Evolutionary conservation across 2,888 invertebrate genomes (phyloP).

Genomic region (Lampropteryx suffumata): DNA sequence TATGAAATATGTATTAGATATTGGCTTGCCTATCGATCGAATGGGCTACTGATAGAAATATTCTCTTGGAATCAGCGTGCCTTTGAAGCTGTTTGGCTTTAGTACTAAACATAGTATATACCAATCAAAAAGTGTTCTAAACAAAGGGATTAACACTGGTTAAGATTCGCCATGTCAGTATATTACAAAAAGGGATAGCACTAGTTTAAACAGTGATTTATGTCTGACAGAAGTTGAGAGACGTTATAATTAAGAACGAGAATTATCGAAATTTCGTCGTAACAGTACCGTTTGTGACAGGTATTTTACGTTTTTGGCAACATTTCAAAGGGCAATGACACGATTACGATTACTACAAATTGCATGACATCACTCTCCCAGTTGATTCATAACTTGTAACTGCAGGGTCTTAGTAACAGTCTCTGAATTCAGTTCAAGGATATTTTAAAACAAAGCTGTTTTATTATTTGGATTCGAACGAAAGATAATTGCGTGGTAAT

Average conservation of each 20-base stretch:
- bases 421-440: conserved; percentile 32
- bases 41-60: not conserved
- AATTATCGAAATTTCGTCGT: no score
- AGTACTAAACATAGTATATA: not conserved
- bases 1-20: conserved; percentile 10
- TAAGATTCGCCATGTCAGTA: no score
- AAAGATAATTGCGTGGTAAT: conserved; percentile 23
- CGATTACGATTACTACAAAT: conserved; percentile 13
- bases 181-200: no score
- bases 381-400: conserved; percentile 32
- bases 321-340: conserved; percentile 37
- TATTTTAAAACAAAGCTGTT: conserved; percentile 28
- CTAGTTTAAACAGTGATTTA: no score
- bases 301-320: conserved; percentile 34
- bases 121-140: no score
- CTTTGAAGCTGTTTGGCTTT: not conserved
- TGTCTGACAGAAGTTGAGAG: no score
- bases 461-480: conserved; percentile 21
- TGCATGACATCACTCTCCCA: conserved; percentile 33
- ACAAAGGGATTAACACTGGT: no score
- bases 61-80: conserved; percentile 1
- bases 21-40: conserved; percentile 1
- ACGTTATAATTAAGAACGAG: no score
- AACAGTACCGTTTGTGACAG: not conserved
- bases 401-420: conserved; percentile 29